Base-by-base conservation (phyloP, 2,797 vertebrate species). In the Betta splendens region DNA sequence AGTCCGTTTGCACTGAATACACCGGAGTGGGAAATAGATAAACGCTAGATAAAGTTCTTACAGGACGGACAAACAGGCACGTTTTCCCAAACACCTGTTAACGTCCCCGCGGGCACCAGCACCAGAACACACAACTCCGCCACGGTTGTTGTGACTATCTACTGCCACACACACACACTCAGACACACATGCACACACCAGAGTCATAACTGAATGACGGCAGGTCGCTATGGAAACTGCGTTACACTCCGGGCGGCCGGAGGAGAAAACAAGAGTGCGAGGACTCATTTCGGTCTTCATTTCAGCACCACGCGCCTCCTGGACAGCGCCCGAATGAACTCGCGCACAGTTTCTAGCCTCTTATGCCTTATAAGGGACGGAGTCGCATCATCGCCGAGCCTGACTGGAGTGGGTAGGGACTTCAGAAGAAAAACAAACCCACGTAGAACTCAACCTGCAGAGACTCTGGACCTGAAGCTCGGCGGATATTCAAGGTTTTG, bases 171-270 rank as follows among this genome's bases (percentile, higher is more conserved):
- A n/a, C 56, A 46, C 28, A 28, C 59, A 47, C 37, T 38, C 60
- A 28, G 40, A 31, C 51, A 9, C 38, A 40, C 48, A 46, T 70
- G 43, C 73, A 56, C 61, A 26, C 57, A 39, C 63, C 53, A 58
- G 35, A 86, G 85, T 91, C 87, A 92, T 89, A 85, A 89, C 76
- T 89, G 83, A 87, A 88, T 93, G 92, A 93, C 91, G 91, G 90
- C 87, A 91, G 88, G 91, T 93, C 88, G 88, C 88, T 79, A 93
- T 92, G 91, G 93, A 93, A 93, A 94, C 94, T 85, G 85, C 75
- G 91, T 92, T 94, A 92, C 87, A 86, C 91, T 92, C 80, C 82
- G 58, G 87, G 89, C 85, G 70, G 79, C 74, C 73, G 72, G 62
- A 57, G 79, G 77, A 86, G 85, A 88, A 86, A 88, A 89, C 84